phyloP scores from a whole-genome alignment of 2,888 invertebrate species.

The Drosophila multiciliata region DNA sequence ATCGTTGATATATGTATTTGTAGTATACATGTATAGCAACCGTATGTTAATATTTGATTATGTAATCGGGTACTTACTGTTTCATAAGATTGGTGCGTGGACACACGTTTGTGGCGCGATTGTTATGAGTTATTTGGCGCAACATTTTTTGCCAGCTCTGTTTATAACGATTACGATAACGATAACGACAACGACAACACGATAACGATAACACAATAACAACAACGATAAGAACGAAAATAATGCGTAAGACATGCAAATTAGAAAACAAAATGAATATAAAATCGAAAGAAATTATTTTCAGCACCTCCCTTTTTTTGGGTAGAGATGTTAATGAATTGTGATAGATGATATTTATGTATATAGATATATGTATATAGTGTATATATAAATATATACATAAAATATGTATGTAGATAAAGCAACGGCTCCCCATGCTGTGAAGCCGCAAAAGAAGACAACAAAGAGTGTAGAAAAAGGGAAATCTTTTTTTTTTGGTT shows the following conservation, averaged over 20 bases:
- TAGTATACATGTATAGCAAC: background rate
- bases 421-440: slow-evolving; percentile 30
- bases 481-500: background rate
- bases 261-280: slow-evolving; percentile 45
- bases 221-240: slow-evolving; percentile 38
- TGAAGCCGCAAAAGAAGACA: slow-evolving; percentile 9
- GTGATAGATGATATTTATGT: slow-evolving; percentile 5
- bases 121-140: slow-evolving; percentile 96
- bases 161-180: slow-evolving; percentile 31
- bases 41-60: background rate
- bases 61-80: slow-evolving; percentile 91
- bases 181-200: slow-evolving; percentile 37
- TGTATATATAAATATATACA: slow-evolving; percentile 1
- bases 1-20: background rate
- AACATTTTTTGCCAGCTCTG: slow-evolving; percentile 97
- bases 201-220: slow-evolving; percentile 14
- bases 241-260: slow-evolving; percentile 61
- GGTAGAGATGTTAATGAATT: slow-evolving; percentile 1
- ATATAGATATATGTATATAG: slow-evolving; percentile 8
- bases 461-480: background rate
- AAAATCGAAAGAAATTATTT: slow-evolving; percentile 35
- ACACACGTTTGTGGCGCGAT: slow-evolving; percentile 98
- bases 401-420: slow-evolving; percentile 4
- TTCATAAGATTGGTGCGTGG: slow-evolving; percentile 98
- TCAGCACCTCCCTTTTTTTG: slow-evolving; percentile 24